Evolutionary conservation across 37 sponge, comb jelly and placozoan species (phyloP), one percentile per base, ranked within the genome.

Genomic region (Cliona cf. orientalis): DNA sequence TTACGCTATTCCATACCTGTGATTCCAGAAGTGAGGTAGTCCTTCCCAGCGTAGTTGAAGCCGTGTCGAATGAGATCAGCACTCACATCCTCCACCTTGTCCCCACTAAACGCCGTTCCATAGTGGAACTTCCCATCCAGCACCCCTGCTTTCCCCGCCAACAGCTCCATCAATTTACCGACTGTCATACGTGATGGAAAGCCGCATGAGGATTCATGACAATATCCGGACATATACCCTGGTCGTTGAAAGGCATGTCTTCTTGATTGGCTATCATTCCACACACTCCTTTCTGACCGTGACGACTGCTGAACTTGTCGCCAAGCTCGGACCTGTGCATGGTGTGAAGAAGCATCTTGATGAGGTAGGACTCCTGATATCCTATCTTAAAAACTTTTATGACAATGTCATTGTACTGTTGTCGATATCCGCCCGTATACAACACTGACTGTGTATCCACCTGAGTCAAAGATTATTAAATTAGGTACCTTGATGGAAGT

Each of bases 201-300:
- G 26, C 99, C 99, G 95, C 95, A 65, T 99, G 99, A 3, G 99
- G 99, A 73, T 99, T 99, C 99, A 99, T 99, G 89, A 99, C 82
- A 32, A 97, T 97, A 78, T 97, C 97, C 0, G 95, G 95, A 72
- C 92, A 92, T 14, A 94, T 91, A 1, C 95, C 99, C 0, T 71
- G 67, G 58, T 99, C 99, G 17, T 86, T 87, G 85, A 99, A 99
- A 1, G 99, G 99, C 93, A 99, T 89, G 87, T 99, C 95, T 49
- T 96, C 99, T 76, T 99, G 99, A 59, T 89, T 87, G 53, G 85
- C 91, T 28, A 99, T 96, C 43, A 96, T 77, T 3, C 99, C 99
- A 67, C 97, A 97, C 42, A 99, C 99, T 29, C 99, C 99, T 70
- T 99, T 99, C 86, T 99, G 99, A 14, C 99, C 99, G 80, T 99